Base-by-base conservation (phyloP, 1,140 invertebrate species). In the Hydropsyche tenuis region DNA sequence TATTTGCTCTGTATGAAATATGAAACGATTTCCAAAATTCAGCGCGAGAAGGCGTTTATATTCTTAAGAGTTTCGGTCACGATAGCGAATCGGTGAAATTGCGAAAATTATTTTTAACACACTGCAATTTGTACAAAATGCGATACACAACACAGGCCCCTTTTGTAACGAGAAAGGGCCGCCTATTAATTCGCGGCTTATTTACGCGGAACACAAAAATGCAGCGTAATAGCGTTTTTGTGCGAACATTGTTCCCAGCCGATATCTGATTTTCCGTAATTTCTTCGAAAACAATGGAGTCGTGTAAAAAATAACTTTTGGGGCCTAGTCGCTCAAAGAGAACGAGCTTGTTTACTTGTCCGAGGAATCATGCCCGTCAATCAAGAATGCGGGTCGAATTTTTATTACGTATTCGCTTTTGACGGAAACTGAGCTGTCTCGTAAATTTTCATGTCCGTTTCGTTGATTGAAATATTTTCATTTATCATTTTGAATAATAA, bases 51-150 rank as follows among this genome's bases (percentile, higher is more conserved):
- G n/a, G 51, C 11, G n/a, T 20, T 20, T n/a, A 3, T 53, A 20
- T 53, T 16, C 23, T 60, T 22, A 60, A 22, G 23, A 20, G 3
- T n/a, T 1, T 20, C 20, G 12, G n/a, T 60, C 56, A 60, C 23
- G 56, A 60, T 25, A 60, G 7, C 20, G 56, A 27, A 60, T 60
- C 12, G 20, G 48, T 25, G 1, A 60, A 60, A 60, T 60, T 23
- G 56, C 23, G 56, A 60, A 60, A 25, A 60, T 60, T 25, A 60
- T 60, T 60, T 60, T 60, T 25, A 60, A 60, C 30, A 37, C 23
- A 23, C 56, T n/a, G 56, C 56, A 27, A 60, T 25, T 60, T 60
- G 23, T 60, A 60, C 23, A 25, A 25, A 25, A 14, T 23, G 56
- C 56, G 23, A 25, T 4, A 37, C 9, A 37, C 9, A 4, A 37